These are phyloP conservation scores for Strigamia crassipes DNA, from an alignment of 2,888 invertebrate species.

Conservation along the genomic window DNA sequence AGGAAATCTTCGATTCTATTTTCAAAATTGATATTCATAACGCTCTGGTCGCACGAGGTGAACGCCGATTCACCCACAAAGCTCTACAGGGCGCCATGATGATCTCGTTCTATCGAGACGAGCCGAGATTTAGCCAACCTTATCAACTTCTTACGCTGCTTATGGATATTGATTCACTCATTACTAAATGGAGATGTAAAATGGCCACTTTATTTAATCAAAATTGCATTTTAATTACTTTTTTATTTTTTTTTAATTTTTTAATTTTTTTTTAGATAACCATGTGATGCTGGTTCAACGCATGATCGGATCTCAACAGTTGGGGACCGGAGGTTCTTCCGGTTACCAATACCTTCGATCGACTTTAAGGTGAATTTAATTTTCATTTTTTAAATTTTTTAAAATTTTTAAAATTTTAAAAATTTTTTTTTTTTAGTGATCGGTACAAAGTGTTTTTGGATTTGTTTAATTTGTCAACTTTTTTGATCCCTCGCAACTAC, in stretches of 20 bases:
- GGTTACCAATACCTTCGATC: slow-evolving; percentile 97
- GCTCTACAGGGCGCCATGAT: slow-evolving; percentile 97
- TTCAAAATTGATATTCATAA: slow-evolving; percentile 84
- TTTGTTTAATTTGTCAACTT: slow-evolving; percentile 95
- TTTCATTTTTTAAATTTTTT: background rate
- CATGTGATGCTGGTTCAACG: slow-evolving; percentile 98
- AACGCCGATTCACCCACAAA: slow-evolving; percentile 83
- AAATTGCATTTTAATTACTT: no score
- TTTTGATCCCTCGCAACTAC: slow-evolving; percentile 85
- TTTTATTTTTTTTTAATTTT: no score
- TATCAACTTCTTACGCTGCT: slow-evolving; percentile 91
- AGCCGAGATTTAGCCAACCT: slow-evolving; percentile 96
- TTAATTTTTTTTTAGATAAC: slow-evolving; percentile 81
- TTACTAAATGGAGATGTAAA: slow-evolving; percentile 97
- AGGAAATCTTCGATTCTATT: slow-evolving; percentile 84
- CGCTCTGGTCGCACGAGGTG: slow-evolving; percentile 81
- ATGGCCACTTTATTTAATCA: no score
- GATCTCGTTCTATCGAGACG: slow-evolving; percentile 96
- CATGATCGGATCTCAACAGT: slow-evolving; percentile 95
- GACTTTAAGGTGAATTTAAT: slow-evolving; percentile 77
- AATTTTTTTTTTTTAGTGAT: slow-evolving; percentile 70
- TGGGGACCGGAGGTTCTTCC: slow-evolving; percentile 97
- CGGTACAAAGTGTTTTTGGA: slow-evolving; percentile 98
- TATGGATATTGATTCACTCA: slow-evolving; percentile 97
- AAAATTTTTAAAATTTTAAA: background rate